Conservation (phyloP, 2,113 vertebrate species). For the Tupaia tana region DNA sequence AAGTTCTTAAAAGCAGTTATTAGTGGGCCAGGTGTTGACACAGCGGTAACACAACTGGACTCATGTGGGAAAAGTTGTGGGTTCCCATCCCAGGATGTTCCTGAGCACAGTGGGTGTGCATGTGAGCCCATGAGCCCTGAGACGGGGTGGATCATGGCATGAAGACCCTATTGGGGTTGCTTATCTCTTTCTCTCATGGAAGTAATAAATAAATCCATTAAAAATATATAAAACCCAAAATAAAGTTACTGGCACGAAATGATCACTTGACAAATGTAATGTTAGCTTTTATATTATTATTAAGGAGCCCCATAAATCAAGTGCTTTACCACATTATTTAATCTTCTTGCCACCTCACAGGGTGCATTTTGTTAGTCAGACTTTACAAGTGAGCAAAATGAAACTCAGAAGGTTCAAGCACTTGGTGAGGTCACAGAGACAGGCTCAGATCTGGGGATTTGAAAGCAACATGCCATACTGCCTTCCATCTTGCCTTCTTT, state of each 20-base stretch:
- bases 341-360: neutral
- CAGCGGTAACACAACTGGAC: too few relatives aligned
- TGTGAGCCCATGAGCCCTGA: too few relatives aligned
- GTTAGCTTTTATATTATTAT: neutral
- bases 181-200: too few relatives aligned
- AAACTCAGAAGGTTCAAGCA: neutral
- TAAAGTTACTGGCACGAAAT: neutral
- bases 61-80: too few relatives aligned
- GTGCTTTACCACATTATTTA: neutral
- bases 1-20: neutral
- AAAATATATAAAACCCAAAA: too few relatives aligned
- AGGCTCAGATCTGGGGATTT: neutral
- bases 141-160: too few relatives aligned
- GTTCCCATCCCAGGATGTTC: too few relatives aligned
- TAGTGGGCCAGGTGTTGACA: too few relatives aligned
- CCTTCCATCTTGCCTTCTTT: neutral
- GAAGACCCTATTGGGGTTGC: too few relatives aligned
- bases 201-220: too few relatives aligned
- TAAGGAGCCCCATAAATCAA: neutral
- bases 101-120: too few relatives aligned
- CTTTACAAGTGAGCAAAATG: neutral
- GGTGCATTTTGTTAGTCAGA: neutral
- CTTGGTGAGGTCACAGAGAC: neutral
- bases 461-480: rapidly evolving
- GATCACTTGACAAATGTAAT: too few relatives aligned